Conservation (phyloP, 37 sponge, comb jelly and placozoan species). For the Ianthella basta region DNA sequence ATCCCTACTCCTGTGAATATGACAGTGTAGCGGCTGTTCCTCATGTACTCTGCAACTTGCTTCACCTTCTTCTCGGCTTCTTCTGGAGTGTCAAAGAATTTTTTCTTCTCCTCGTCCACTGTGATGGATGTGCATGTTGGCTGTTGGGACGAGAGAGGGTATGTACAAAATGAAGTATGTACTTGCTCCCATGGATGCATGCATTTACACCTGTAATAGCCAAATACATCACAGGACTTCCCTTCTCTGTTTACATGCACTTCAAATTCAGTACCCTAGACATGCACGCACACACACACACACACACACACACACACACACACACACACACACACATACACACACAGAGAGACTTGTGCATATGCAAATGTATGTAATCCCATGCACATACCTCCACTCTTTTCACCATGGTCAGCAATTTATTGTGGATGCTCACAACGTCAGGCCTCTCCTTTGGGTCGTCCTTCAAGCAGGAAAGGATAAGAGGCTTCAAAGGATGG, state of each 20-base stretch:
- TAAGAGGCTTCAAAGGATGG: no score
- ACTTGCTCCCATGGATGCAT: no score
- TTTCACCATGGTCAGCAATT: background rate
- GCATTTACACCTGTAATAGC: no score
- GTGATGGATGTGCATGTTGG: constrained; percentile 55
- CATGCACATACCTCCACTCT: background rate
- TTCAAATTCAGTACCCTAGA: background rate
- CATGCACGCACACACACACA: constrained; percentile 16
- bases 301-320: constrained; percentile 31
- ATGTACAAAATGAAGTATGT: no score
- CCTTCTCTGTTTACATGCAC: no score
- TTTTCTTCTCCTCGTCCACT: constrained; percentile 85
- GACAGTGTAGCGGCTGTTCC: constrained; percentile 61
- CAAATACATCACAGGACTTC: no score
- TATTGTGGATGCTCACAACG: background rate
- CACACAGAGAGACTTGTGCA: constrained; percentile 24
- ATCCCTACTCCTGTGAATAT: constrained; percentile 91
- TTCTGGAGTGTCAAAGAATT: constrained; percentile 74
- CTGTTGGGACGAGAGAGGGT: constrained; percentile 35
- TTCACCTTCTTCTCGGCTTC: constrained; percentile 65
- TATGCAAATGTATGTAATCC: background rate
- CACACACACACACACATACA: constrained; percentile 50
- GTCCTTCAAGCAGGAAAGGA: no score
- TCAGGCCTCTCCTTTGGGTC: background rate
- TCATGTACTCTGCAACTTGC: constrained; percentile 65